Percentiles rank a stretch among this genome's conserved stretches.
These are phyloP conservation scores for Maccullochella peelii DNA, from an alignment of 2,113 vertebrate species.

Conservation along the genomic window DNA sequence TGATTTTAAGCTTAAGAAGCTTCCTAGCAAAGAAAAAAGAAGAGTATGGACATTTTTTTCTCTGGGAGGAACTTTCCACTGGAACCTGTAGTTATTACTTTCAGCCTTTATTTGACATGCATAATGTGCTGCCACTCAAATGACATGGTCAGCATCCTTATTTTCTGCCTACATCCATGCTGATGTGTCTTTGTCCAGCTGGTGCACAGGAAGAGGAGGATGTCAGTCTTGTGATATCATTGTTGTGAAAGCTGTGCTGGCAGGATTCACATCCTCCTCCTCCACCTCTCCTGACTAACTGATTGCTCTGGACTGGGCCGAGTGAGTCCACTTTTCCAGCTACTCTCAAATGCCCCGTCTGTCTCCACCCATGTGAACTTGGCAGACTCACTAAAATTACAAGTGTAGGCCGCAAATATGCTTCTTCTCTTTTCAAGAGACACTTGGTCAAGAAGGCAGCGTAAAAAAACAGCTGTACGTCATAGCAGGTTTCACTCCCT, in stretches of 20 bases:
- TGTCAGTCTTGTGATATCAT: constrained; percentile 76
- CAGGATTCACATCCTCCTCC: constrained; percentile 72
- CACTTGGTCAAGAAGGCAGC: background rate
- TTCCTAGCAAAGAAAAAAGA: constrained; percentile 3
- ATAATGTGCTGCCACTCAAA: background rate
- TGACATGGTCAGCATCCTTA: constrained; percentile 53
- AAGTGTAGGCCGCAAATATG: constrained; percentile 5
- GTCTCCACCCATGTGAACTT: constrained; percentile 50
- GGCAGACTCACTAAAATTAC: constrained; percentile 31
- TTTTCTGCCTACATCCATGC: constrained; percentile 36
- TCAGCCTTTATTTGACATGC: constrained; percentile 1
- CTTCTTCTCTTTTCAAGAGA: background rate
- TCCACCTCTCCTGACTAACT: constrained; percentile 56
- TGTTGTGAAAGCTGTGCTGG: constrained; percentile 77
- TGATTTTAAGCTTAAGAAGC: constrained; percentile 17
- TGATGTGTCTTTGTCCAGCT: constrained; percentile 63
- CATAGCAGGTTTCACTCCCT: background rate
- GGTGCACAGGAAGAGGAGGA: constrained; percentile 74
- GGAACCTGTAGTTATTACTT: constrained; percentile 17
- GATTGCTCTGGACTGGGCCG: constrained; percentile 36
- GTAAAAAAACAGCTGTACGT: background rate
- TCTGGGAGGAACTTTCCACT: constrained; percentile 6
- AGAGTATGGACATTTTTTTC: background rate
- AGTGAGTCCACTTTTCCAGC: constrained; percentile 68
- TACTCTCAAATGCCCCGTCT: constrained; percentile 54